Base-by-base conservation (phyloP, 2,113 vertebrate genomes). In the Poicephalus gulielmi region DNA sequence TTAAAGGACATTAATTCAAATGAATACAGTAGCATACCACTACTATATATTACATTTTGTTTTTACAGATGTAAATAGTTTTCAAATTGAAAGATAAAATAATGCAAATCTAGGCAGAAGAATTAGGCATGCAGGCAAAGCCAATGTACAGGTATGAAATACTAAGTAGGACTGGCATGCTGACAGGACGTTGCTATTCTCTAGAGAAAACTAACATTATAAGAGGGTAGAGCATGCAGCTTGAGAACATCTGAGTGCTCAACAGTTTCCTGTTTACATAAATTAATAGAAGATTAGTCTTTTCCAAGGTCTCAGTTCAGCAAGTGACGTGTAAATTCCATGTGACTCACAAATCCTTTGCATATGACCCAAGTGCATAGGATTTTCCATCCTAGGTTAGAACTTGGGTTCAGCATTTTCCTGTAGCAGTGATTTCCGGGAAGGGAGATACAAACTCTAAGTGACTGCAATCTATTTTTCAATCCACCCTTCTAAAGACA, bases 1-100 rank as follows among this genome's bases (percentile, higher is more conserved):
- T 91, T 44, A 73, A 88, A 75, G 71, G 84, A 89, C 71, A 96
- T 96, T 91, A 94, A 96, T 97, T 95, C 94, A 96, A 95, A 96
- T 78, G 64, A 94, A 97, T 87, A 90, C 94, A 83, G 81, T 11
- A 75, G 63, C 68, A 78, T 60, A 86, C 59, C 57, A 82, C 30
- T 88, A 47, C 69, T 59, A 86, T 22, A 81, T 81, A 96, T 84
- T 94, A 82, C 49, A 60, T 46, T 92, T 28, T 97, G 92, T 95
- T 97, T 97, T 95, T 96, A 96, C 95, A 97, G 94, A 97, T 96
- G 96, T 83, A 64, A 78, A 11, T 81, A 70, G 76, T 94, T 97
- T 91, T 94, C 89, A 89, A 78, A 46, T 19, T 39, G 78, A 76
- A 90, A 95, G 76, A 90, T 67, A 94, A 94, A 96, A 93, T 74